Conservation (phyloP, 2,797 vertebrate genomes). For the Takifugu rubripes region DNA sequence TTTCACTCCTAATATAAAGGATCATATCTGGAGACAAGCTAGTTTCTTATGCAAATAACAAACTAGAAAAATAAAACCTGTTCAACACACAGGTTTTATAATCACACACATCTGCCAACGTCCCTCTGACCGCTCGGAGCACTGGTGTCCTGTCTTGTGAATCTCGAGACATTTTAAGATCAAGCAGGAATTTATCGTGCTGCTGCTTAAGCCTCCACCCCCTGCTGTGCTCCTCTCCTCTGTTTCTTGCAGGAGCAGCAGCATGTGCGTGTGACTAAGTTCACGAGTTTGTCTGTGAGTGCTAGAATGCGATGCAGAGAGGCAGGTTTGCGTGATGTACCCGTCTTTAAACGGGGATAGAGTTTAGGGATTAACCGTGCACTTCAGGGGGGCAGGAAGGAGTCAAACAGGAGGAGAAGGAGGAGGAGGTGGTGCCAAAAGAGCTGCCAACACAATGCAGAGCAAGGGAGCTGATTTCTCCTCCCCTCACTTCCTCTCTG, state of each 20-base stretch:
- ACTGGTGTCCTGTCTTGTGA: too few species aligned
- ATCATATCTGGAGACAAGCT: too few species aligned
- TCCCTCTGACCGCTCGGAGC: neutral
- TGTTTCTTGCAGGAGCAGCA: slow-evolving; percentile 29
- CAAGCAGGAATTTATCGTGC: slow-evolving; percentile 27
- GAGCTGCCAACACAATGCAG: slow-evolving; percentile 60
- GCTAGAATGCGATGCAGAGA: slow-evolving; percentile 46
- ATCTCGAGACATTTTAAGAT: slow-evolving; percentile 18
- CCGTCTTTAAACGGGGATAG: slow-evolving; percentile 58
- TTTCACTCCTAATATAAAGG: too few species aligned
- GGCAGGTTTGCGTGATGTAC: slow-evolving; percentile 66
- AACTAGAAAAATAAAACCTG: too few species aligned
- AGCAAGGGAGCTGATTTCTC: slow-evolving; percentile 32
- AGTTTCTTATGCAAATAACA: too few species aligned
- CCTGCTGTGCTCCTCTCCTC: slow-evolving; percentile 47
- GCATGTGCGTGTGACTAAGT: slow-evolving; percentile 35
- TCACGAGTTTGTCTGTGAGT: slow-evolving; percentile 18
- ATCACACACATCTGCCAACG: slow-evolving; percentile 14
- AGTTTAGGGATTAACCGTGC: slow-evolving; percentile 69
- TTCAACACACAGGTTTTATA: neutral
- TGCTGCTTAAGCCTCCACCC: slow-evolving; percentile 22
- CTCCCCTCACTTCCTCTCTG: slow-evolving; percentile 17
- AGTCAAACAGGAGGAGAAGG: slow-evolving; percentile 36
- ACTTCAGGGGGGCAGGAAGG: slow-evolving; percentile 63
- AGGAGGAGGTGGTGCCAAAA: slow-evolving; percentile 46